These are phyloP conservation scores for Heptranchias perlo DNA, from an alignment of 2,113 vertebrate species.

Conservation along the genomic window DNA sequence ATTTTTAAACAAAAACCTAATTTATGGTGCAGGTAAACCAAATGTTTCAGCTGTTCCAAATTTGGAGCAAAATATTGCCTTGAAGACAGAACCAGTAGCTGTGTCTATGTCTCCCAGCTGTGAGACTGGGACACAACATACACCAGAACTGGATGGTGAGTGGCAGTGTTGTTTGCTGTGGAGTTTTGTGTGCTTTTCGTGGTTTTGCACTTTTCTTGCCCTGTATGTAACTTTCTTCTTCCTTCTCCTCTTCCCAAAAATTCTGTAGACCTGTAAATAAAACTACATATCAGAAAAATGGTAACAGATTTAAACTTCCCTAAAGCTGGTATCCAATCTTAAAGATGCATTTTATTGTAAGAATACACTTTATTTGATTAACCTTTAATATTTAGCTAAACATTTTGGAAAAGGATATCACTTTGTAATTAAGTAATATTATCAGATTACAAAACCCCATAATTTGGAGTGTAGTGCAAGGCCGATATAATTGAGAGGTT, in stretches of 20 bases:
- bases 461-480: not conserved
- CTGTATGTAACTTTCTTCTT: not conserved
- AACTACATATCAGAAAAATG: conserved; percentile 43
- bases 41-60: conserved; percentile 19
- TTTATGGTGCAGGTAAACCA: conserved; percentile 27
- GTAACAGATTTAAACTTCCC: not conserved
- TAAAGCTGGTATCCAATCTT: not conserved
- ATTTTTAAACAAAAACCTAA: conserved; percentile 28
- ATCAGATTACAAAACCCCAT: not conserved
- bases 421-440: not conserved
- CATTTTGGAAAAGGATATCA: too few relatives aligned
- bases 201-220: not conserved
- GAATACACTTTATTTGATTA: not conserved
- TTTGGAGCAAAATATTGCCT: conserved; percentile 28
- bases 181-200: conserved; percentile 42
- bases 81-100: conserved; percentile 28
- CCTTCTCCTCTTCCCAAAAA: not conserved
- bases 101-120: conserved; percentile 45
- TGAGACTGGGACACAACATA: conserved; percentile 47
- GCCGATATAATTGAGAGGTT: not conserved
- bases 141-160: conserved; percentile 62
- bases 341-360: not conserved
- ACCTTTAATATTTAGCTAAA: not conserved
- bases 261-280: not conserved
- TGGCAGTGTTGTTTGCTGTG: conserved; percentile 58